phyloP scores from a whole-genome alignment of 1,140 invertebrate genomes.

The Lepidurus couesii region DNA sequence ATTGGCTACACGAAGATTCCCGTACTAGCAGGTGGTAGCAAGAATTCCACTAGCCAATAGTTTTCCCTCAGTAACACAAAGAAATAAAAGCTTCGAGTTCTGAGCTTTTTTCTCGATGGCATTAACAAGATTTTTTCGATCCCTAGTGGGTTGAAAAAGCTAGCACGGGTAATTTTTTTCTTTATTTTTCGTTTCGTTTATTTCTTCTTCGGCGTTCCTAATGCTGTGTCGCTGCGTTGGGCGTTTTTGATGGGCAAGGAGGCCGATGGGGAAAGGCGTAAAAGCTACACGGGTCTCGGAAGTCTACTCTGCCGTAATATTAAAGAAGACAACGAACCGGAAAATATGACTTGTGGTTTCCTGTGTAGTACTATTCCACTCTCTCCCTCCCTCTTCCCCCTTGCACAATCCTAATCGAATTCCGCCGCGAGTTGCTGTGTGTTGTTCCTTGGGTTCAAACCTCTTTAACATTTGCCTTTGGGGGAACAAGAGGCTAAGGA shows the following conservation, averaged over 20 bases:
- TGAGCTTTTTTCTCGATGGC: neutral
- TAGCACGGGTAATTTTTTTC: neutral
- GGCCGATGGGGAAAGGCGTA: neutral
- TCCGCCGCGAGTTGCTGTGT: neutral
- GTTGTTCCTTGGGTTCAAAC: neutral
- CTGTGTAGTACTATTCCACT: neutral
- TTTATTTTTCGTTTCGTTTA: neutral
- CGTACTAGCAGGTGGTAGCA: neutral
- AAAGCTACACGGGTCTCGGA: neutral
- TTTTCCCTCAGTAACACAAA: neutral
- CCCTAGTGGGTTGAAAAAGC: too few relatives aligned
- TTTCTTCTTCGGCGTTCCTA: neutral
- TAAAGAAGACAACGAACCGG: conserved; percentile 14
- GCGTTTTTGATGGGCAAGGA: neutral
- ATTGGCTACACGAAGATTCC: neutral
- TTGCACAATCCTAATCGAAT: neutral
- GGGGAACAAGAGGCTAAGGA: neutral
- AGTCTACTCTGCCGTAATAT: conserved; percentile 9
- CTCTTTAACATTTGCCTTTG: neutral
- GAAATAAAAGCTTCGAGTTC: neutral
- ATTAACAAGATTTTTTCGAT: neutral
- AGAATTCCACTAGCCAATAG: neutral
- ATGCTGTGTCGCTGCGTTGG: neutral
- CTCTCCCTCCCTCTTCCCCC: neutral
- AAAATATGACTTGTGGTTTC: conserved; percentile 19